Conservation (phyloP, 2,113 vertebrate genomes). For the Phyllostomus discolor region DNA sequence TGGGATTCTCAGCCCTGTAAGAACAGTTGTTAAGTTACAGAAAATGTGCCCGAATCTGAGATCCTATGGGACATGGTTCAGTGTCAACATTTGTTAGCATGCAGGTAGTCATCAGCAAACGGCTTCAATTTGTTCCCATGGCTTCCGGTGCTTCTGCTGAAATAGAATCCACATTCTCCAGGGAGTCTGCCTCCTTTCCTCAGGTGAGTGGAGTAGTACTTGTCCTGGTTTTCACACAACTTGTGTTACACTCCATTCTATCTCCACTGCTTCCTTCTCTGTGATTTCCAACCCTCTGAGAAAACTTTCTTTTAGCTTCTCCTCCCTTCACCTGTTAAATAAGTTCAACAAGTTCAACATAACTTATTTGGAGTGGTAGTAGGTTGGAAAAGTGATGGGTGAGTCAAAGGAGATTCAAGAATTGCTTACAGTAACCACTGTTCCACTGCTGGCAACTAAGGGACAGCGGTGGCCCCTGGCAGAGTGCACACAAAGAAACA, state of each 20-base stretch:
- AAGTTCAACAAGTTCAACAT: neutral
- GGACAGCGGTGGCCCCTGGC: too few species aligned
- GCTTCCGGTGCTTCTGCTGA: neutral
- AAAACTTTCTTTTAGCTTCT: neutral
- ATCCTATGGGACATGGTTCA: neutral
- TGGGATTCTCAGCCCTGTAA: neutral
- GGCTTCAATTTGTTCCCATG: neutral
- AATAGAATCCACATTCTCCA: neutral
- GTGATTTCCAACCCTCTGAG: too few species aligned
- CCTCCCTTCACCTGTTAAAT: neutral
- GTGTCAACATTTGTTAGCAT: neutral
- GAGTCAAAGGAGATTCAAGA: neutral
- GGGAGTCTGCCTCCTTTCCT: neutral
- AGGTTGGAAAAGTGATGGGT: neutral
- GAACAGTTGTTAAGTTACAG: neutral
- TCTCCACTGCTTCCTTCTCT: too few species aligned
- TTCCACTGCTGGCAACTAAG: neutral
- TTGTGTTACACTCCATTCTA: neutral
- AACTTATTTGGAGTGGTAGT: neutral
- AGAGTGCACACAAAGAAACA: neutral
- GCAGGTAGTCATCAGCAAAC: neutral
- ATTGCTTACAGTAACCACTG: neutral
- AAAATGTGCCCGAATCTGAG: neutral
- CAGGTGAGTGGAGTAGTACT: neutral
- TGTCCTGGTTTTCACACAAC: neutral